Base-by-base conservation (phyloP, 2,113 vertebrate species). In the Grus americana region DNA sequence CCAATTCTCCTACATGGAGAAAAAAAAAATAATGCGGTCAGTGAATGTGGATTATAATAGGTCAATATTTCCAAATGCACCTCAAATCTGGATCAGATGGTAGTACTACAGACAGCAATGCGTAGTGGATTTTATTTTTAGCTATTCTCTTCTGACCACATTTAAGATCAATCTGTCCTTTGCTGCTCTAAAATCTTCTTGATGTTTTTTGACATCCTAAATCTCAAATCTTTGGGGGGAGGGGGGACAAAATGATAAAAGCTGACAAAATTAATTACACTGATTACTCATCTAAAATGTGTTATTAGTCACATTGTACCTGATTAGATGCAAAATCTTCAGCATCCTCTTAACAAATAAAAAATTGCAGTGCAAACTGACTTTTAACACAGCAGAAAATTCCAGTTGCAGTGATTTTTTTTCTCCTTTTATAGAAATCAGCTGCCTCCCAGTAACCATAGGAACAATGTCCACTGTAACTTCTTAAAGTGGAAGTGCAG, bases 401-500 rank as follows among this genome's bases (percentile, higher is more conserved):
- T 92, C 26, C 49, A 81, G 50, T 54, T 97, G 89, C 38, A 65
- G 34, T 68, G 36, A 79, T 94, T 84, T 92, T 46, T 96, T 97
- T 95, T 5, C 30, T 90, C 18, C 32, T 96, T 97, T 95, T 91
- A 82, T 75, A 96, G 55, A 94, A 50, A 65, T 91, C n/a, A 90
- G 30, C 62, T 86, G 8, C 89, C 29, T 94, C 75, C 57, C 78
- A 63, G 97, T 98, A 98, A 98, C 96, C 96, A 98, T 96, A 95
- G 98, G 79, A 98, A 98, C 97, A 81, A 20, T 40, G 38, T 95
- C 94, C 88, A 91, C 81, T 68, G 61, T 88, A 93, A 94, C 94
- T 97, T 97, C 96, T 97, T 95, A 84, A 95, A 98, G 92, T 96
- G 38, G 61, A 97, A 97, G 75, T 90, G 81, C 47, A 96, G 84